Conservation (phyloP, 2,113 vertebrate genomes). For the Notothenia coriiceps region DNA sequence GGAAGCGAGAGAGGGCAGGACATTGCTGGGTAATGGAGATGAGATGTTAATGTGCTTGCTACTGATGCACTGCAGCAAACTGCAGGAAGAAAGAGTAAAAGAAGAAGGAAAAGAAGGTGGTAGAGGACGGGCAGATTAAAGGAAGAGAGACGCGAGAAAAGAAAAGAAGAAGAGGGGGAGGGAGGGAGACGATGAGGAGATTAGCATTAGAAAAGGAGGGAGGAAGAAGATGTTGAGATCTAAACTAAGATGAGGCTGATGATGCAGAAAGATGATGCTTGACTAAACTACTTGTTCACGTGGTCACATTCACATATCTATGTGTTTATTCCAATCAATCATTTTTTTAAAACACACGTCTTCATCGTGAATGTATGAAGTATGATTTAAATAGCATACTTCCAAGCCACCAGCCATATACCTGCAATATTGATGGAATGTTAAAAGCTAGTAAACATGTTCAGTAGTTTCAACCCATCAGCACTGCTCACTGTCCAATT, state of each 20-base stretch:
- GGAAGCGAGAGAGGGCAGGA: conserved; percentile 40
- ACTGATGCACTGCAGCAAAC: conserved; percentile 80
- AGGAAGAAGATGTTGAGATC: conserved; percentile 18
- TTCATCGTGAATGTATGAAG: conserved; percentile 11
- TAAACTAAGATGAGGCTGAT: conserved; percentile 52
- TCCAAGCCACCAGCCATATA: conserved; percentile 12
- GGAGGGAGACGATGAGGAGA: background rate
- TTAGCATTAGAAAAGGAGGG: background rate
- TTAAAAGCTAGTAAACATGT: conserved; percentile 4
- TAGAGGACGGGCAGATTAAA: conserved; percentile 35
- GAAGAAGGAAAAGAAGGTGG: conserved; percentile 42
- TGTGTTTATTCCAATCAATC: background rate
- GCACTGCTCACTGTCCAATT: conserved; percentile 15
- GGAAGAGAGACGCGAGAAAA: conserved; percentile 10
- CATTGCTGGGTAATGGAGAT: conserved; percentile 70
- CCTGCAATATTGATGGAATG: background rate
- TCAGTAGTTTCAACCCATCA: background rate
- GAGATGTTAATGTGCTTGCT: conserved; percentile 78
- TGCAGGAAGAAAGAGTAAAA: conserved; percentile 51
- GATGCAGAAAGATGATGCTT: conserved; percentile 54
- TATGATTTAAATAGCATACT: conserved; percentile 14
- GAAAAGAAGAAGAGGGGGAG: conserved; percentile 7
- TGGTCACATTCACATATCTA: conserved; percentile 3
- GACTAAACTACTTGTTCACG: conserved; percentile 27
- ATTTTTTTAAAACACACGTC: background rate